A percentile compares a stretch with the other conserved stretches of the same genome.
These are phyloP conservation scores for Nemoura dubitans DNA, from an alignment of 2,888 invertebrate species.

Conservation along the genomic window DNA sequence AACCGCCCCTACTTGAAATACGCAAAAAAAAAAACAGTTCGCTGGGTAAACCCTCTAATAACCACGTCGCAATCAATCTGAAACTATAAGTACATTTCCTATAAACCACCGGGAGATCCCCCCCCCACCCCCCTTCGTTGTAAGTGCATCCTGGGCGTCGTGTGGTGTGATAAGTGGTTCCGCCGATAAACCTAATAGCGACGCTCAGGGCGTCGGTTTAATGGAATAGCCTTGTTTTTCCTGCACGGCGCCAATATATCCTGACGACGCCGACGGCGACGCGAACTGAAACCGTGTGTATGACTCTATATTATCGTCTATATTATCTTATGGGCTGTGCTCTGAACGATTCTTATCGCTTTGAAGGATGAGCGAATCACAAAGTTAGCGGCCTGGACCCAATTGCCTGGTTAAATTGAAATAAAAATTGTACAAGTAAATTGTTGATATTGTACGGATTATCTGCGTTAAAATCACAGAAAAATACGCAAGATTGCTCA, in stretches of 20 bases:
- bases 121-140: neutral
- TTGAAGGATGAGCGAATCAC: no score
- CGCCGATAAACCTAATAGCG: conserved; percentile 1
- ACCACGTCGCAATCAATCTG: neutral
- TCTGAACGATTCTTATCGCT: no score
- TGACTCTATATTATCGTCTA: no score
- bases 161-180: neutral
- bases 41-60: neutral
- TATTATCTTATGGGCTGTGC: no score
- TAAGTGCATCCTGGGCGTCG: neutral
- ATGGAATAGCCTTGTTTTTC: neutral
- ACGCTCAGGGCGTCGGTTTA: neutral
- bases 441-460: no score
- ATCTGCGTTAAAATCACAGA: no score
- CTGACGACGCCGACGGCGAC: no score
- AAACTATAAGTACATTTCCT: neutral
- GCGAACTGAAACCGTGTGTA: no score
- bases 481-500: no score
- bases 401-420: no score
- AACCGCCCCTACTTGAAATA: neutral
- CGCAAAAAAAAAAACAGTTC: neutral
- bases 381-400: no score
- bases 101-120: neutral
- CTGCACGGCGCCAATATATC: neutral
- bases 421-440: no score